These are phyloP conservation scores for Apocrypta bakeri DNA, from an alignment of 1,140 invertebrate species.

Conservation along the genomic window DNA sequence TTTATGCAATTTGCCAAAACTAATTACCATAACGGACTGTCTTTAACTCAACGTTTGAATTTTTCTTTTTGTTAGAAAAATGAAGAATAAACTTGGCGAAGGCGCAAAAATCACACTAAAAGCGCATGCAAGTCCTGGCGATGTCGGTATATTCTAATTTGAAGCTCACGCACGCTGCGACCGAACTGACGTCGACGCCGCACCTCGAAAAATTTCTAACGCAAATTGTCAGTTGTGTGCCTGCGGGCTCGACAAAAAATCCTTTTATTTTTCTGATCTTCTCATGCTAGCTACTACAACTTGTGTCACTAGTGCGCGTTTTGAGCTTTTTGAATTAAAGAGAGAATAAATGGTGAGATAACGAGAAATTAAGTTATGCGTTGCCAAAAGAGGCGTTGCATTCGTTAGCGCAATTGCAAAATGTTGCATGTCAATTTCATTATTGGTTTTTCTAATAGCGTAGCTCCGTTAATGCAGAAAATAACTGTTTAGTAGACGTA, in stretches of 20 bases:
- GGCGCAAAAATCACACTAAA: not conserved
- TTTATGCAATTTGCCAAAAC: not conserved
- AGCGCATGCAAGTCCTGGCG: not conserved
- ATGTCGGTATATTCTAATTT: constrained; percentile 44
- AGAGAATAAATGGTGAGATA: not conserved
- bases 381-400: not conserved
- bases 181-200: not conserved
- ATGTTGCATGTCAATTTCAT: too few relatives aligned
- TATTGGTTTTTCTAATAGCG: not conserved
- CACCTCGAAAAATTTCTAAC: constrained; percentile 26
- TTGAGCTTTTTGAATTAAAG: not conserved
- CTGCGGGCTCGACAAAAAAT: not conserved
- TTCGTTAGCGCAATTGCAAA: not conserved
- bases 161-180: not conserved
- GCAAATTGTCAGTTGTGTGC: constrained; percentile 34
- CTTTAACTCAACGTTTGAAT: not conserved
- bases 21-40: constrained; percentile 35
- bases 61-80: not conserved
- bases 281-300: not conserved
- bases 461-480: too few relatives aligned
- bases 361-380: not conserved
- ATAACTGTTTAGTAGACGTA: too few relatives aligned
- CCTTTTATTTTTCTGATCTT: not conserved
- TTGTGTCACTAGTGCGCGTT: not conserved
- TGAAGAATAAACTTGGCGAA: not conserved